A percentile compares a stretch with the other conserved stretches of the same genome.
Evolutionary conservation across 1,140 invertebrate species (phyloP).

Genomic region (Octopus sinensis): DNA sequence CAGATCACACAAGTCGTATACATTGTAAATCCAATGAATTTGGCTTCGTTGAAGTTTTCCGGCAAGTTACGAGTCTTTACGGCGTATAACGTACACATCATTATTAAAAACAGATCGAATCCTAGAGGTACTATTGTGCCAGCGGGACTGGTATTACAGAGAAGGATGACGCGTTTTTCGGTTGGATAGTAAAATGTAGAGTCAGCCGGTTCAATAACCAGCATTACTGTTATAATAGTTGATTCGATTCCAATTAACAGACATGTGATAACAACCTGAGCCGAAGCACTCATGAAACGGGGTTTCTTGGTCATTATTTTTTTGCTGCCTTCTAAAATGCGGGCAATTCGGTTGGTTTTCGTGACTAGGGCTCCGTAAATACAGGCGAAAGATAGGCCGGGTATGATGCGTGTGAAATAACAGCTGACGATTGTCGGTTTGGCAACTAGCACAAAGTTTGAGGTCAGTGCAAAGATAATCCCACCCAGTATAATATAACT

Average conservation of each 20-base stretch:
- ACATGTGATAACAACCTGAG: conserved; percentile 68
- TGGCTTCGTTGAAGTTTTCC: conserved; percentile 76
- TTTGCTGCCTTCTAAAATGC: conserved; percentile 79
- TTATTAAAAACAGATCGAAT: conserved; percentile 76
- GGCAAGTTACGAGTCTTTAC: conserved; percentile 83
- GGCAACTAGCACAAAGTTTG: conserved; percentile 71
- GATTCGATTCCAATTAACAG: conserved; percentile 71
- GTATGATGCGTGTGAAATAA: conserved; percentile 68
- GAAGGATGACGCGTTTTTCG: conserved; percentile 58
- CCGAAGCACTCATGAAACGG: conserved; percentile 65
- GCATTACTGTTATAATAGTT: conserved; percentile 68
- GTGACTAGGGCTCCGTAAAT: conserved; percentile 81
- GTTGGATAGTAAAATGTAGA: conserved; percentile 63
- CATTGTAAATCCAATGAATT: conserved; percentile 70
- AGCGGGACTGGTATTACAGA: conserved; percentile 70
- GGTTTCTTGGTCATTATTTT: conserved; percentile 76
- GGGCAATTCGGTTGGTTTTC: conserved; percentile 81
- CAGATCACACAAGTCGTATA: conserved; percentile 86
- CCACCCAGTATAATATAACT: conserved; percentile 74
- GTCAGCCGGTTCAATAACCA: conserved; percentile 69
- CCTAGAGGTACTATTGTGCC: conserved; percentile 74
- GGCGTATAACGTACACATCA: conserved; percentile 79
- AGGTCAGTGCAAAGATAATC: conserved; percentile 63
- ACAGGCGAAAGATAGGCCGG: conserved; percentile 76
- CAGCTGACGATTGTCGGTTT: conserved; percentile 70